These are phyloP conservation scores for Tridacna gigas DNA, from an alignment of 2,888 invertebrate genomes.

Conservation along the genomic window DNA sequence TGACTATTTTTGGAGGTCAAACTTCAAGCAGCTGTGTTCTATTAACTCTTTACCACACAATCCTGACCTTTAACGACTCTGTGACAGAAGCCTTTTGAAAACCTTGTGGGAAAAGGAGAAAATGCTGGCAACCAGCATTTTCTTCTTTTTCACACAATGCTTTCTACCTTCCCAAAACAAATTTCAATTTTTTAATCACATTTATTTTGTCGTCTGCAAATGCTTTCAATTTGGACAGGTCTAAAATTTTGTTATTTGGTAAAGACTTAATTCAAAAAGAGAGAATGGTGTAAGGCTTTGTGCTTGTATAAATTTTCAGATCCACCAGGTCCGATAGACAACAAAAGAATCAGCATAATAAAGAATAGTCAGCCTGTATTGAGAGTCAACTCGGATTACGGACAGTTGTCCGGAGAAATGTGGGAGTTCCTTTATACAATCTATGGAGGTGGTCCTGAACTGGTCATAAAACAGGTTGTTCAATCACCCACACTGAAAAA, in stretches of 20 bases:
- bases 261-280: neutral
- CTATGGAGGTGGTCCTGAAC: constrained; percentile 96
- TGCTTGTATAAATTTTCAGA: constrained; percentile 85
- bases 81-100: neutral
- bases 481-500: constrained; percentile 80
- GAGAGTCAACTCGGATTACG: constrained; percentile 81
- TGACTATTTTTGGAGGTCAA: too few species aligned
- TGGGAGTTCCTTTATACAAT: constrained; percentile 94
- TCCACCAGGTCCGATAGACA: constrained; percentile 95
- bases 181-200: neutral
- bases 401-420: constrained; percentile 92
- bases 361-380: constrained; percentile 81
- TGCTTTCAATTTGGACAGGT: too few species aligned
- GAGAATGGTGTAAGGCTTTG: too few species aligned
- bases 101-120: neutral
- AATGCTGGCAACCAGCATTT: neutral
- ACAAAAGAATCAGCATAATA: constrained; percentile 89
- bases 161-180: neutral
- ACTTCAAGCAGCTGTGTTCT: too few species aligned
- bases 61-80: neutral
- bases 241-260: neutral
- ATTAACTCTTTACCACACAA: neutral
- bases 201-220: neutral
- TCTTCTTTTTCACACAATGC: neutral
- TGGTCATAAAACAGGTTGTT: constrained; percentile 84